Base-by-base conservation (phyloP, 1,140 invertebrate species). In the Pogonus chalceus region DNA sequence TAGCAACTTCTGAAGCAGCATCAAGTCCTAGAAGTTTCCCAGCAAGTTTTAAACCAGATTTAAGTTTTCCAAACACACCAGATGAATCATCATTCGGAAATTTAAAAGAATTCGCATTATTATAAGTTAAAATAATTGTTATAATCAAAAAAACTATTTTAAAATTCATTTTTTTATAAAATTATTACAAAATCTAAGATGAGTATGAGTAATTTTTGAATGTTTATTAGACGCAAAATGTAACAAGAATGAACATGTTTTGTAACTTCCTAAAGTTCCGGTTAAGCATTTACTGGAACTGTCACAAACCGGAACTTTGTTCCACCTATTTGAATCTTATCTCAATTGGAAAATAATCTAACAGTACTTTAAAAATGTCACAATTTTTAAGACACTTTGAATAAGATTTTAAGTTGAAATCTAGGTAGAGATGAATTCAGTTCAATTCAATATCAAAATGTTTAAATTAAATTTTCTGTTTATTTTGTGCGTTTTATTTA, bases 11-110 rank as follows among this genome's bases (percentile, higher is more conserved):
- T n/a, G 62, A 66, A 1, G 73, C 71, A 1, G 69, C 66, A 53
- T 76, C 75, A 10, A 76, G 64, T 47, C 73, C 68, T 50, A 82
- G 71, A 64, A 81, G 73, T 66, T 80, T 77, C 23, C 76, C 77
- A 0, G 82, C 83, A 58, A 80, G 72, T 62, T 83, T 75, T 51
- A 85, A 69, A 35, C 82, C 80, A 54, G 71, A 71, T 55, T 74
- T 79, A 26, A 83, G 73, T 60, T 77, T 78, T 47, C 79, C 75
- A 39, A 84, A 69, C 14, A 84, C 71, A 43, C 75, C 77, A 70
- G 16, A 14, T 50, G 47, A 21, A 23, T 58, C 54, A 49, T 39
- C 35, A 3, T 16, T 24, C 31, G 14, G 10, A 18, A 35, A 31
- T 50, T n/a, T 23, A 50, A 22, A n/a, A 51, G 20, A 23, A 43